phyloP scores from a whole-genome alignment of 2,113 vertebrate genomes.

The Pseudorasbora parva region DNA sequence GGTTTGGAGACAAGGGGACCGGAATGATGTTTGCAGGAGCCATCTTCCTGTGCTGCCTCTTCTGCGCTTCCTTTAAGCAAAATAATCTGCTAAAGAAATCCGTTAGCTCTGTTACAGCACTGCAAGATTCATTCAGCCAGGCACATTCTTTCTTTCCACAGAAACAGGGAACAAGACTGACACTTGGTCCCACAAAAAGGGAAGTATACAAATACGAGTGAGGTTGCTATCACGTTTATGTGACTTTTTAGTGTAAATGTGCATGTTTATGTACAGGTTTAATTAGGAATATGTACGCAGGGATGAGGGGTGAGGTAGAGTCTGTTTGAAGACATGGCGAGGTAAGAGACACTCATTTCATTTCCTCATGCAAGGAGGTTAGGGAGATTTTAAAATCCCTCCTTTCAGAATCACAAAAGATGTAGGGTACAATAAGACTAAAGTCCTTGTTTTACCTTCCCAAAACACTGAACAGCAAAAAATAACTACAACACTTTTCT shows the following conservation, averaged over 20 bases:
- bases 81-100: conserved; percentile 9
- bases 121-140: neutral
- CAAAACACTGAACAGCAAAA: neutral
- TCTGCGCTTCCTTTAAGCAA: neutral
- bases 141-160: conserved; percentile 17
- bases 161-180: conserved; percentile 20
- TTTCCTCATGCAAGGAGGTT: neutral
- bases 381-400: neutral
- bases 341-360: conserved; percentile 58
- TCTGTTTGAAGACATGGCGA: conserved; percentile 39
- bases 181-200: conserved; percentile 35
- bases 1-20: neutral
- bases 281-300: conserved; percentile 35
- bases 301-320: conserved; percentile 58
- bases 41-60: conserved; percentile 6
- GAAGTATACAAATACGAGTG: neutral
- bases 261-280: neutral
- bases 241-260: conserved; percentile 33
- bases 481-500: neutral
- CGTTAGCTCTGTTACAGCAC: neutral
- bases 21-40: neutral
- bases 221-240: conserved; percentile 19
- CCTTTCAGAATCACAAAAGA: neutral
- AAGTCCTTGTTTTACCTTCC: neutral
- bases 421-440: neutral